These are phyloP conservation scores for Agonopterix alstromeriana DNA, from an alignment of 2,888 invertebrate species.

Conservation along the genomic window DNA sequence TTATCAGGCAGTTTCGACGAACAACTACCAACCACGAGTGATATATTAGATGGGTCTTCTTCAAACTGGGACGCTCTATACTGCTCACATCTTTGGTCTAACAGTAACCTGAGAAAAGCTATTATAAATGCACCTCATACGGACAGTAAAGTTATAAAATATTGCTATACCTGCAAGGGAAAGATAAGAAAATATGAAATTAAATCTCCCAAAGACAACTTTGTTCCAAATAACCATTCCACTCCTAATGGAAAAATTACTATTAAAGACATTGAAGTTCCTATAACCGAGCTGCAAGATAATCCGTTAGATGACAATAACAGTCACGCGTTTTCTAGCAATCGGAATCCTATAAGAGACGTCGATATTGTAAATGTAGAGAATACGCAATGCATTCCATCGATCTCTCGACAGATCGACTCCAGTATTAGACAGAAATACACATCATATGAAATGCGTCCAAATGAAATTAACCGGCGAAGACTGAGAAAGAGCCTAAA, in stretches of 20 bases:
- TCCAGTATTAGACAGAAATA: conserved; percentile 56
- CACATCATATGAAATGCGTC: conserved; percentile 47
- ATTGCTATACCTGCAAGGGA: conserved; percentile 61
- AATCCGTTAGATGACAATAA: conserved; percentile 24
- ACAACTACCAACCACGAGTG: conserved; percentile 29
- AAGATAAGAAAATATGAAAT: conserved; percentile 68
- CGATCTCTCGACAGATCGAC: conserved; percentile 64
- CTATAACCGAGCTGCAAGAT: conserved; percentile 22
- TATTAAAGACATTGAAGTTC: conserved; percentile 9
- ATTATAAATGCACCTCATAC: conserved; percentile 39
- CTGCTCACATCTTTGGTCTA: conserved; percentile 61
- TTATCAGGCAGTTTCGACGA: conserved; percentile 40
- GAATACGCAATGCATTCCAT: conserved; percentile 49
- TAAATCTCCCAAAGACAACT: conserved; percentile 36
- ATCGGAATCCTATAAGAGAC: conserved; percentile 23
- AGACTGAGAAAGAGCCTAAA: conserved; percentile 65
- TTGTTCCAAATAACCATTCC: conserved; percentile 56
- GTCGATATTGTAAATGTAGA: conserved; percentile 21
- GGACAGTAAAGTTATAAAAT: conserved; percentile 45
- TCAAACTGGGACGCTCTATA: conserved; percentile 54
- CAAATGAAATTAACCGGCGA: conserved; percentile 37
- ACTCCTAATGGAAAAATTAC: conserved; percentile 44
- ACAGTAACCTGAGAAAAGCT: conserved; percentile 48
- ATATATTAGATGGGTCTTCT: conserved; percentile 35
- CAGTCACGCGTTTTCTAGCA: conserved; percentile 22